Evolutionary conservation across 2,113 vertebrate genomes (phyloP), one percentile per base, ranked within the genome.

Genomic region (Trogon surrucura): DNA sequence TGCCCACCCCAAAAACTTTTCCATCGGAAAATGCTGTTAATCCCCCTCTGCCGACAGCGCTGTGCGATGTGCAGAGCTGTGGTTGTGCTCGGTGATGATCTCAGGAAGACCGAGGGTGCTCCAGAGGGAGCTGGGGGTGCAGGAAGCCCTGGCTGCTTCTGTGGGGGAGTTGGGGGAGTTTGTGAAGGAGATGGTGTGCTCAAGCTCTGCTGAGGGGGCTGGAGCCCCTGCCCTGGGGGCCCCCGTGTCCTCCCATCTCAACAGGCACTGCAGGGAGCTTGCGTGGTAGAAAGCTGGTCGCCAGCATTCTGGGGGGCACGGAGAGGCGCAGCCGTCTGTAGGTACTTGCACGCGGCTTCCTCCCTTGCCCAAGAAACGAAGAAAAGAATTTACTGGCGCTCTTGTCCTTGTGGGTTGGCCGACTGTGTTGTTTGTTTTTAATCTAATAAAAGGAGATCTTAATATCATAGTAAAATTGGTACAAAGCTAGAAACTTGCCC

Each of bases 361-460:
- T 90, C 58, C 61, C 69, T 57, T 84, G 66, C 81, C 91, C 86
- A 44, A 61, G 75, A 82, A 90, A 58, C 80, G 48, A 34, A 88
- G 91, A 78, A 79, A 93, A 93, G 86, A 92, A 94, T 95, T 95
- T 86, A 75, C 91, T 94, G 93, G 88, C 61, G 1, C 82, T 88
- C 81, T 83, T 90, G 89, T 93, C 70, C 85, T 91, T 95, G 93
- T 89, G 95, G 95, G 95, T 75, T 96, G 95, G 94, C 96, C 95
- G 88, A 45, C 95, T 97, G 65, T 10, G 2, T 88, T 96, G 96
- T 96, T 96, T 96, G 84, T 96, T 95, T 97, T 96, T 96, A 93
- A 94, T 96, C 96, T 94, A 95, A 96, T 95, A 94, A 96, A 96
- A 91, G 83, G 72, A 92, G 85, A 84, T 95, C 91, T 96, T 96